A percentile compares a stretch with the other conserved stretches of the same genome.
Evolutionary conservation across 2,888 invertebrate genomes (phyloP).

Genomic region (Dinocampus coccinellae): DNA sequence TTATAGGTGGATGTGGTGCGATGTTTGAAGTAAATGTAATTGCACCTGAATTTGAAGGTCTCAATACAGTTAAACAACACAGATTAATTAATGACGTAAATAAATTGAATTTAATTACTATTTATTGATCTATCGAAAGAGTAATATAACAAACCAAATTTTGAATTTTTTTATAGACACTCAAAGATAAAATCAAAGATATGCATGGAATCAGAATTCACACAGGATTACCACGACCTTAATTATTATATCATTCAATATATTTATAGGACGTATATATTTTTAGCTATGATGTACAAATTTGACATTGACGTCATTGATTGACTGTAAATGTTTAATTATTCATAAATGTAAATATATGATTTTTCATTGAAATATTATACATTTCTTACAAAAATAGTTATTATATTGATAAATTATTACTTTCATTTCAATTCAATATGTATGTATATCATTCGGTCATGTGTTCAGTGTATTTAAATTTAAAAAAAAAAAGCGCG

Average conservation of each 20-base stretch:
- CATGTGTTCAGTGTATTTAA: no score
- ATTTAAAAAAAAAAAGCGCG: no score
- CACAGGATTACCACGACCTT: conserved; percentile 69
- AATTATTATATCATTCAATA: not conserved
- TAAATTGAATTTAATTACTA: conserved; percentile 48
- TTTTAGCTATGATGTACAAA: not conserved
- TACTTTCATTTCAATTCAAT: not conserved
- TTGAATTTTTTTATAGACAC: conserved; percentile 67
- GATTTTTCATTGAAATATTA: not conserved
- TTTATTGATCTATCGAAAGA: not conserved
- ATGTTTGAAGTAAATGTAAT: conserved; percentile 83
- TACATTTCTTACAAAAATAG: not conserved
- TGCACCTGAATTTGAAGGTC: conserved; percentile 78
- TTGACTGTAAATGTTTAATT: not conserved
- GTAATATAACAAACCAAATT: not conserved
- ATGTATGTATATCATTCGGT: no score
- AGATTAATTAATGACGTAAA: conserved; percentile 77
- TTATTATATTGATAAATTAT: not conserved
- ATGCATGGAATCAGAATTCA: conserved; percentile 88
- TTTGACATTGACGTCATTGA: not conserved
- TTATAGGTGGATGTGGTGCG: conserved; percentile 82
- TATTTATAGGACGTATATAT: not conserved
- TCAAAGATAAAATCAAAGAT: conserved; percentile 83
- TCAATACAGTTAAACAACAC: conserved; percentile 82
- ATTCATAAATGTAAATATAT: conserved; percentile 16